phyloP scores from a whole-genome alignment of 2,888 invertebrate species.

The Deroplatys truncata region DNA sequence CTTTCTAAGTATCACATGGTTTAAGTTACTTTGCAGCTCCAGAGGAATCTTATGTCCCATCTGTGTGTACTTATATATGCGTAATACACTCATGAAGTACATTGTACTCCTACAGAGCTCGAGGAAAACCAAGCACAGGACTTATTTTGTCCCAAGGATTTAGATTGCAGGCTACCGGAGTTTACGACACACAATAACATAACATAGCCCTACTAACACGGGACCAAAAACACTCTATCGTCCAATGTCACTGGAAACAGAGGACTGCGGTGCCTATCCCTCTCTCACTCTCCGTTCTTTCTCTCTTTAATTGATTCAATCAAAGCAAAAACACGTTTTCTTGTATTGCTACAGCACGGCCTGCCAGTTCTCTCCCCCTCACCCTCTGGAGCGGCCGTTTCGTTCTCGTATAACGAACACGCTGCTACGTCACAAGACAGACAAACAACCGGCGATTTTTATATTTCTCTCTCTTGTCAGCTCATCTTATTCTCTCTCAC shows the following conservation, averaged over 20 bases:
- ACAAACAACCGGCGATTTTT: not conserved
- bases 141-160: not conserved
- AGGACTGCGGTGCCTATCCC: slow-evolving; percentile 11
- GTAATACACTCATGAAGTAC: too few species aligned
- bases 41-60: too few species aligned
- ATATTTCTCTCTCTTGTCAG: not conserved
- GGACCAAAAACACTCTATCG: slow-evolving; percentile 7
- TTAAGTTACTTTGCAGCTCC: too few species aligned
- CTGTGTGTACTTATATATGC: too few species aligned
- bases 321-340: slow-evolving; percentile 28
- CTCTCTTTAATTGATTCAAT: slow-evolving; percentile 28
- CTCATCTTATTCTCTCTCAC: not conserved
- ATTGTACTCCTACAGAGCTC: not conserved
- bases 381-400: not conserved
- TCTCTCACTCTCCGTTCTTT: not conserved
- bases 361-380: not conserved
- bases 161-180: not conserved
- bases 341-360: not conserved
- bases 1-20: too few species aligned
- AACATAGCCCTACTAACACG: not conserved
- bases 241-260: slow-evolving; percentile 14
- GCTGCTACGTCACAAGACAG: not conserved
- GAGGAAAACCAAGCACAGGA: not conserved
- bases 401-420: not conserved
- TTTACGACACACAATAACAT: slow-evolving; percentile 1